These are phyloP conservation scores for Cichladusa arquata DNA, from an alignment of 2,113 vertebrate species.

Conservation along the genomic window DNA sequence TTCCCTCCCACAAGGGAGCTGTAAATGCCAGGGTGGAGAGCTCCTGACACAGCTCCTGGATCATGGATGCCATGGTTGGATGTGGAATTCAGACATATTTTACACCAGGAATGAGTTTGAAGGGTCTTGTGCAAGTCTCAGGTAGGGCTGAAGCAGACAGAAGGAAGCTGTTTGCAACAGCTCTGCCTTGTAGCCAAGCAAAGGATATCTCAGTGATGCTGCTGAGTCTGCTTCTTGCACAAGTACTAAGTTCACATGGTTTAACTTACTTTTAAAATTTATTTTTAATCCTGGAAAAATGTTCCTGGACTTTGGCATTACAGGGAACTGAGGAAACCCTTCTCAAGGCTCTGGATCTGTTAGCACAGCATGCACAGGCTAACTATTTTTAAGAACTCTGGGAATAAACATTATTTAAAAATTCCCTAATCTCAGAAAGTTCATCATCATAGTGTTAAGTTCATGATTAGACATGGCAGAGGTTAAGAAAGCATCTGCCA, in stretches of 20 bases:
- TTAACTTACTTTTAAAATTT: not conserved
- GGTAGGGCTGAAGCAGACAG: not conserved
- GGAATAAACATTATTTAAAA: not conserved
- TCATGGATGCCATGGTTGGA: not conserved
- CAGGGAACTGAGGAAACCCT: not conserved
- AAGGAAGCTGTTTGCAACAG: not conserved
- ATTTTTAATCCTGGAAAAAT: not conserved
- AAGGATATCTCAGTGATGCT: not conserved
- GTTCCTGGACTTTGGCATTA: not conserved
- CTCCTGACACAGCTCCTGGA: not conserved
- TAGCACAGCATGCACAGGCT: not conserved
- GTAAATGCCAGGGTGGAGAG: not conserved
- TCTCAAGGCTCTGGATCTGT: not conserved
- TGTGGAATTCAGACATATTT: not conserved
- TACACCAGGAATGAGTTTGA: not conserved
- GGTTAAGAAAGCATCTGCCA: not conserved
- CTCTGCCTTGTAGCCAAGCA: not conserved
- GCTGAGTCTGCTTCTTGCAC: not conserved
- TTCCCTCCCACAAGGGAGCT: not conserved
- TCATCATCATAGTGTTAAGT: not conserved
- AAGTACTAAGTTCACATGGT: not conserved
- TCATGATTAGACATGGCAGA: not conserved
- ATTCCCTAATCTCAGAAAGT: not conserved
- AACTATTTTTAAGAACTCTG: not conserved
- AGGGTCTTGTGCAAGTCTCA: not conserved